Conservation (phyloP, 2,888 invertebrate species). For the Chymomyza amoena region DNA sequence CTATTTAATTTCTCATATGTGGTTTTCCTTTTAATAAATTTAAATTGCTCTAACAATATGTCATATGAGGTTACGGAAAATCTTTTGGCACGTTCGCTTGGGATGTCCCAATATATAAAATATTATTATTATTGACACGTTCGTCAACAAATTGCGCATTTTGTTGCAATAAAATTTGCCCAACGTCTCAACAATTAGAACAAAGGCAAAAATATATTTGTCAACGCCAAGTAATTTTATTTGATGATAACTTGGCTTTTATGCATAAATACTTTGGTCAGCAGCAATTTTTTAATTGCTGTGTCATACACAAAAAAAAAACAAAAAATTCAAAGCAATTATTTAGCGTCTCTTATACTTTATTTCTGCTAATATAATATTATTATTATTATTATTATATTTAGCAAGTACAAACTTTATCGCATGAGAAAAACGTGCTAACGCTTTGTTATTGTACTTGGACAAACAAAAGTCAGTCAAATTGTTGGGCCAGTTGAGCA, state of each 20-base stretch:
- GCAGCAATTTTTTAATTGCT: neutral
- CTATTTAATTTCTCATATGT: too few relatives aligned
- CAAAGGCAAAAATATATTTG: neutral
- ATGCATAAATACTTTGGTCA: neutral
- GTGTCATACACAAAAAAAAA: neutral
- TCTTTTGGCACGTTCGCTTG: neutral
- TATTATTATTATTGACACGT: neutral
- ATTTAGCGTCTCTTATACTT: neutral
- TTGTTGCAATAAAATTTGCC: neutral
- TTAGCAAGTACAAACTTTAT: neutral
- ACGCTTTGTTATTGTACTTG: neutral
- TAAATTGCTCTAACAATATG: neutral
- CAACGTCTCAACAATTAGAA: neutral
- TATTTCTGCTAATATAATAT: neutral
- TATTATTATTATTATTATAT: too few relatives aligned
- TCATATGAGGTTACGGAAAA: neutral
- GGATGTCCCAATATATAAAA: neutral
- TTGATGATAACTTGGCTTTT: neutral
- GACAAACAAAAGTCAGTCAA: neutral
- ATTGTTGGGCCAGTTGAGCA: conserved; percentile 17
- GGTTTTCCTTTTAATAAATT: too few relatives aligned
- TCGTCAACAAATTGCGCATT: neutral
- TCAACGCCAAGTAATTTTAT: neutral
- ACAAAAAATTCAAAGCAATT: neutral
- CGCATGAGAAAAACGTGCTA: neutral